These are phyloP conservation scores for Chloroceryle inda DNA, from an alignment of 2,797 vertebrate species.

Conservation along the genomic window DNA sequence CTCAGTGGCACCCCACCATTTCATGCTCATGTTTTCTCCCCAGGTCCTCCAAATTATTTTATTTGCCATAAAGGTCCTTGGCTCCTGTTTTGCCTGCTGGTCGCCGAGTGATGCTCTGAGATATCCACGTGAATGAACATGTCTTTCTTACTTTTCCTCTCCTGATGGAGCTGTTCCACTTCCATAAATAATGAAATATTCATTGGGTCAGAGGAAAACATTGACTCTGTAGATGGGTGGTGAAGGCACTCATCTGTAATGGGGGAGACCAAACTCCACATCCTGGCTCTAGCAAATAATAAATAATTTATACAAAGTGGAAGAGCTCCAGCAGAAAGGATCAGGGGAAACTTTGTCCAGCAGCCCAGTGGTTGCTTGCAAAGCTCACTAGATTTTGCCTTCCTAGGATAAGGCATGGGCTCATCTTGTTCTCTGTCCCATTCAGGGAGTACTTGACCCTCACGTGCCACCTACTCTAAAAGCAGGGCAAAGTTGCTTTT, in stretches of 20 bases:
- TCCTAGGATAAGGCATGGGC: background rate
- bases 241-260: conserved; percentile 57
- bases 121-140: conserved; percentile 29
- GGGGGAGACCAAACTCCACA: conserved; percentile 2
- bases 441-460: background rate
- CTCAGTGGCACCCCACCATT: background rate
- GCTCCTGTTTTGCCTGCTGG: background rate
- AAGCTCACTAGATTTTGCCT: conserved; percentile 10
- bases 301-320: conserved; percentile 52
- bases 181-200: conserved; percentile 64
- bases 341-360: background rate
- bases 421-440: background rate
- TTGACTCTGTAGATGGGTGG: background rate
- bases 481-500: background rate
- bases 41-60: background rate
- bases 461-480: background rate
- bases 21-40: background rate
- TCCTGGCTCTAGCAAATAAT: conserved; percentile 25
- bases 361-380: background rate
- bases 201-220: conserved; percentile 47
- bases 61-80: background rate
- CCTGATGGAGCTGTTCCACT: conserved; percentile 56
- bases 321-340: background rate
- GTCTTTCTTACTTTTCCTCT: conserved; percentile 32
- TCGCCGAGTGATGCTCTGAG: background rate